Base-by-base conservation (phyloP, 2,888 invertebrate genomes). In the Ashinkailepas kermadecensis region DNA sequence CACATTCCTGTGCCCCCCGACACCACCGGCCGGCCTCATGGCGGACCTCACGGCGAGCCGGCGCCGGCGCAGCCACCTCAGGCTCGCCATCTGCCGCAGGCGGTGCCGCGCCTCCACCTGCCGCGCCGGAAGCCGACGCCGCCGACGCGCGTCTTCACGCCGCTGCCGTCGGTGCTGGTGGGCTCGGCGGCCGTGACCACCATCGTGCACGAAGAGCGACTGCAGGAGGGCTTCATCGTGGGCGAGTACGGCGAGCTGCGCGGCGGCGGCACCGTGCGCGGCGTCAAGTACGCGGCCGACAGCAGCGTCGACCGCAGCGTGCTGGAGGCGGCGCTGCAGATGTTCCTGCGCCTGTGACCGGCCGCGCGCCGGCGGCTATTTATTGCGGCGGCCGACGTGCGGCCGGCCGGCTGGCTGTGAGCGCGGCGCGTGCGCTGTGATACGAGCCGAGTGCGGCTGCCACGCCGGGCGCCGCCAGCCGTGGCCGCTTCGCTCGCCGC, bases 181-280 rank as follows among this genome's bases (percentile, higher is more conserved):
- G 65, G 13, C 23, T n/a, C 64, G 1, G 67, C 67, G 23, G 67
- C 25, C 23, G 67, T 21, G 39, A 54, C 54, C 54, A 54, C 39
- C 15, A 74, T 74, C 74, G 74, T 74, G 54, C 74, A 74, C 74
- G 13, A 74, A 54, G 39, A 74, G 74, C n/a, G 23, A 15, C 54
- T 74, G 11, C 13, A 74, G 54, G 54, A 10, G 21, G 74, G 74
- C 74, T 74, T 74, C 74, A 74, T 74, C 54, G 74, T 74, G 54
- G 74, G 74, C 54, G 74, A 74, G 74, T 74, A 74, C 74, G 74
- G 74, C 18, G 74, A 39, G 74, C 23, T 74, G 74, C 74, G 25
- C 21, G 74, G 74, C 39, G 54, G 74, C 74, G 74, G 74, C 74
- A 54, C 54, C 54, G 74, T 74, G 74, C 74, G 74, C 15, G 74